A percentile compares a stretch with the other conserved stretches of the same genome.
Evolutionary conservation across 2,113 vertebrate genomes (phyloP).

Genomic region (Mastomys natalensis): DNA sequence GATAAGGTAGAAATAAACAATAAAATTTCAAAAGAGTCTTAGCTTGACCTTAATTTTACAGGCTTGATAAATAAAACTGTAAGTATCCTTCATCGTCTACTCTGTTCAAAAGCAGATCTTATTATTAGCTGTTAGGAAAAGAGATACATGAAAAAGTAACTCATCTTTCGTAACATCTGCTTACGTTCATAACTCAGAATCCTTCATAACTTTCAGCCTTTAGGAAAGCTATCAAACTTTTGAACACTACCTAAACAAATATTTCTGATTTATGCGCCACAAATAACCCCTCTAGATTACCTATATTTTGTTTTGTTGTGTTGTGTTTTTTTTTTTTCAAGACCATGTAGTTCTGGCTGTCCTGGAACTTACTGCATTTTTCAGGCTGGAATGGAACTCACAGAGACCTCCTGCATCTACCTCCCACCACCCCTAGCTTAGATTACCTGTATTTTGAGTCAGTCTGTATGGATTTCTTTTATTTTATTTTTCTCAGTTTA

Average conservation of each 20-base stretch:
- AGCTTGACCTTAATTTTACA: slow-evolving; percentile 36
- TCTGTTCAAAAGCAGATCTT: neutral
- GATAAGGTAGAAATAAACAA: neutral
- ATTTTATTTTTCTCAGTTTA: neutral
- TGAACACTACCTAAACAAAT: neutral
- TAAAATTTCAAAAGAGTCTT: neutral
- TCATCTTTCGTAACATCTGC: neutral
- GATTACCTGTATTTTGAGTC: neutral
- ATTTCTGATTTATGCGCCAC: neutral
- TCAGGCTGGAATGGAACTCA: neutral
- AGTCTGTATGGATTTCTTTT: neutral
- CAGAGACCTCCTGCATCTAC: neutral
- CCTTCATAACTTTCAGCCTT: neutral
- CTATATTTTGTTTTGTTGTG: neutral
- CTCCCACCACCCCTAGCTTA: neutral
- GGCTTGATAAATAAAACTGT: slow-evolving; percentile 24
- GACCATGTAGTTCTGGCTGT: neutral
- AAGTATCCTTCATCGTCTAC: slow-evolving; percentile 18
- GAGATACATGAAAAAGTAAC: neutral
- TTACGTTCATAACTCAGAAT: neutral
- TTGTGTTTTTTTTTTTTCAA: neutral
- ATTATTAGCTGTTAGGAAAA: slow-evolving; percentile 44
- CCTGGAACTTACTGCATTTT: neutral
- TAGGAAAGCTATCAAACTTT: slow-evolving; percentile 5
- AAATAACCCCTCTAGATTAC: neutral